Evolutionary conservation across 2,888 invertebrate species (phyloP).

Genomic region (Acanthopleura granulata): DNA sequence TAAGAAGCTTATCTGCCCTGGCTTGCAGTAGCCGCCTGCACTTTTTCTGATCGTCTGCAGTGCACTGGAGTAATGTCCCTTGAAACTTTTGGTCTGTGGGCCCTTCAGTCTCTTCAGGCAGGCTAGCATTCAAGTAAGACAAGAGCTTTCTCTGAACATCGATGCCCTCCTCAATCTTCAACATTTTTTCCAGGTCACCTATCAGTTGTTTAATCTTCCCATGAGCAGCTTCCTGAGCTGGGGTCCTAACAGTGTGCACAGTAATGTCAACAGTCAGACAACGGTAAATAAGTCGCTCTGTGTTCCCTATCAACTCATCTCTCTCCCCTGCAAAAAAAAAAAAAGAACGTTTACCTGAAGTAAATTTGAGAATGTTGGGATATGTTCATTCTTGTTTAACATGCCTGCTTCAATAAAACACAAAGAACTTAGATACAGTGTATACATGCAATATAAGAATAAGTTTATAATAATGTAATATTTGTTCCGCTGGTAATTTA

Average conservation of each 20-base stretch:
- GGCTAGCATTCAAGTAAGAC: slow-evolving; percentile 68
- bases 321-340: slow-evolving; percentile 61
- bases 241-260: slow-evolving; percentile 66
- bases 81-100: slow-evolving; percentile 68
- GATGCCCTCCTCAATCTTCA: slow-evolving; percentile 43
- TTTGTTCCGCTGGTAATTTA: no score
- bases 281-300: slow-evolving; percentile 66
- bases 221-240: slow-evolving; percentile 65
- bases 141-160: slow-evolving; percentile 34
- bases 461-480: no score
- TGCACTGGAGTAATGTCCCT: slow-evolving; percentile 66
- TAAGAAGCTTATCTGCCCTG: not conserved
- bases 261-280: slow-evolving; percentile 68
- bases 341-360: not conserved
- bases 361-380: no score
- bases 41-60: slow-evolving; percentile 71
- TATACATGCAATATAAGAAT: no score
- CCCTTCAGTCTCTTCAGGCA: slow-evolving; percentile 63
- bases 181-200: slow-evolving; percentile 52
- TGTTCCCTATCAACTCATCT: slow-evolving; percentile 69
- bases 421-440: no score
- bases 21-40: slow-evolving; percentile 37
- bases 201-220: slow-evolving; percentile 58
- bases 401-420: no score
- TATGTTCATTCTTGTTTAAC: not conserved